Evolutionary conservation across 2,888 invertebrate species (phyloP).

Genomic region (Hetaerina titia): DNA sequence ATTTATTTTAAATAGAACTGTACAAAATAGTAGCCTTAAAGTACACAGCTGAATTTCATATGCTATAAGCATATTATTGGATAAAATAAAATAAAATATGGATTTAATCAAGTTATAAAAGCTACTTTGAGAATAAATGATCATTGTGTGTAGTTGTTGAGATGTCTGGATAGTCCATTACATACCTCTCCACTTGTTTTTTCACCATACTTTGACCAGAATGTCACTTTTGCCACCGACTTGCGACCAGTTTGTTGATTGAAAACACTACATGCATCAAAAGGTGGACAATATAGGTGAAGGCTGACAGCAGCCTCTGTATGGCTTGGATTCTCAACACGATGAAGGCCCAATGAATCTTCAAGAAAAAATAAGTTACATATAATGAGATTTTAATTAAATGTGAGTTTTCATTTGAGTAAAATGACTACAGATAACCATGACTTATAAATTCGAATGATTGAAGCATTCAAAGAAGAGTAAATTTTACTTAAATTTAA

Average conservation of each 20-base stretch:
- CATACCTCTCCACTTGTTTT: slow-evolving; percentile 79
- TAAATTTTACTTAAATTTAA: too few relatives aligned
- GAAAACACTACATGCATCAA: slow-evolving; percentile 91
- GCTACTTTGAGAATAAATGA: not conserved
- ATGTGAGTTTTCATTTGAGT: too few relatives aligned
- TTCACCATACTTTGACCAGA: slow-evolving; percentile 95
- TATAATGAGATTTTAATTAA: too few relatives aligned
- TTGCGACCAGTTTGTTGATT: slow-evolving; percentile 93
- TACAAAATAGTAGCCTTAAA: too few relatives aligned
- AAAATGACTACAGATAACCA: too few relatives aligned
- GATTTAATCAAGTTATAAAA: not conserved
- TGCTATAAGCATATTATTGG: too few relatives aligned
- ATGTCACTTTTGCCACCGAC: slow-evolving; percentile 87
- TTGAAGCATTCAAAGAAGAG: too few relatives aligned
- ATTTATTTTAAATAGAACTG: too few relatives aligned
- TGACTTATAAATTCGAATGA: too few relatives aligned
- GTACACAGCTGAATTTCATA: too few relatives aligned
- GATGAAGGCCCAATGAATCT: slow-evolving; percentile 97
- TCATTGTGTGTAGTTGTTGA: not conserved
- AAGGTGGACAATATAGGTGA: slow-evolving; percentile 97
- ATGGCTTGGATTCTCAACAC: slow-evolving; percentile 96
- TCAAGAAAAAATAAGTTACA: slow-evolving; percentile 72
- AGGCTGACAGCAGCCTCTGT: slow-evolving; percentile 93
- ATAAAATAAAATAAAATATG: too few relatives aligned
- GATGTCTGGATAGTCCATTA: not conserved